phyloP scores from a whole-genome alignment of 1,140 invertebrate species.

The Pararge aegeria region DNA sequence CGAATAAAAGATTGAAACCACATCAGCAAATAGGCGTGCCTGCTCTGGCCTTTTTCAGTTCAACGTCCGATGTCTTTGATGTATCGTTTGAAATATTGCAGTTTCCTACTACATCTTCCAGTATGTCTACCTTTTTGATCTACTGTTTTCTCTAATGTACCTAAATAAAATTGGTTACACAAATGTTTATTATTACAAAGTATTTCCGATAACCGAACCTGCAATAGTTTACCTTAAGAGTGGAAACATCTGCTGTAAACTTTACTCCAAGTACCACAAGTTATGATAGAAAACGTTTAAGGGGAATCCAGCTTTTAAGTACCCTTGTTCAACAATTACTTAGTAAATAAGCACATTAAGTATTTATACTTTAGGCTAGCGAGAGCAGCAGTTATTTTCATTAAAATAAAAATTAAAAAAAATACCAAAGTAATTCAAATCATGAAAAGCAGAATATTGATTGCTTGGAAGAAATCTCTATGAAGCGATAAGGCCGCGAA shows the following conservation, averaged over 20 bases:
- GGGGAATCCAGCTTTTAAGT: neutral
- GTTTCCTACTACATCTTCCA: constrained; percentile 41
- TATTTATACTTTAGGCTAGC: too few relatives aligned
- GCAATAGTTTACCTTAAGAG: constrained; percentile 4
- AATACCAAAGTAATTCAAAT: too few relatives aligned
- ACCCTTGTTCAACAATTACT: too few relatives aligned
- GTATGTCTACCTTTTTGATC: constrained; percentile 42
- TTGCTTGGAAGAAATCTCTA: too few relatives aligned
- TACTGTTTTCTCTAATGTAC: constrained; percentile 35
- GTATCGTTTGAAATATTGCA: constrained; percentile 56
- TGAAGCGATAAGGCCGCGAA: too few relatives aligned
- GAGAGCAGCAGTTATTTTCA: too few relatives aligned
- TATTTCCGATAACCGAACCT: constrained; percentile 15
- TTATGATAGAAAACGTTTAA: neutral
- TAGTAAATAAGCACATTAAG: too few relatives aligned
- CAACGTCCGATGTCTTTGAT: constrained; percentile 61
- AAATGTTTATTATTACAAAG: constrained; percentile 26
- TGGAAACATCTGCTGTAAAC: constrained; percentile 18
- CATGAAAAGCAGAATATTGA: too few relatives aligned
- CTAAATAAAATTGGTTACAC: constrained; percentile 21
- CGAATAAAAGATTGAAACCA: neutral
- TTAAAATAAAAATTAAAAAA: too few relatives aligned
- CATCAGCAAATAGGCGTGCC: constrained; percentile 1
- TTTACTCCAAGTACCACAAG: neutral
- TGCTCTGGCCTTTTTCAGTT: constrained; percentile 41